A percentile compares a stretch with the other conserved stretches of the same genome.
phyloP scores from a whole-genome alignment of 37 sponge, comb jelly and placozoan species.

The Eunapius fragilis region DNA sequence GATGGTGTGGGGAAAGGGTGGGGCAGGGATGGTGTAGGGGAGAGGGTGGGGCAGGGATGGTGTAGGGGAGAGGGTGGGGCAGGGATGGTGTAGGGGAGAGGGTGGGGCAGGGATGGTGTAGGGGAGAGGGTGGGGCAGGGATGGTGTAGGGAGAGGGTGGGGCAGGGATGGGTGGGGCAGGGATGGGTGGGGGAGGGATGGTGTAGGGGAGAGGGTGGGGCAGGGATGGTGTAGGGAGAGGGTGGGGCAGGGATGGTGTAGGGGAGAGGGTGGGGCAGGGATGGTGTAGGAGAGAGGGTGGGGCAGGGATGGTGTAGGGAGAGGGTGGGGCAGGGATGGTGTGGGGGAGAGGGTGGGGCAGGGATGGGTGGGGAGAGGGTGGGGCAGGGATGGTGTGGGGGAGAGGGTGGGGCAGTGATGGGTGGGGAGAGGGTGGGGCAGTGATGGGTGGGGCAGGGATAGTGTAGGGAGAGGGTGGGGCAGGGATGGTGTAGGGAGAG shows the following conservation, averaged over 20 bases:
- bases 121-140: not conserved
- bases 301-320: no score
- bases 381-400: not conserved
- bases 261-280: no score
- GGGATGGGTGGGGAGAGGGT: not conserved
- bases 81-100: conserved; percentile 2
- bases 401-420: not conserved
- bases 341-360: not conserved
- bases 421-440: not conserved
- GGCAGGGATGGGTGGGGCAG: not conserved
- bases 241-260: no score
- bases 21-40: not conserved
- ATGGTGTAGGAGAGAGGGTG: no score
- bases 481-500: not conserved
- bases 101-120: conserved; percentile 1
- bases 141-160: not conserved
- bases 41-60: not conserved
- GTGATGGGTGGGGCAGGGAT: not conserved
- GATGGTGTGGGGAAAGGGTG: no score
- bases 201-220: no score
- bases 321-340: conserved; percentile 1
- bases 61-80: not conserved
- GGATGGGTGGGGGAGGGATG: no score
- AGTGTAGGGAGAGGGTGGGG: not conserved
- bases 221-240: no score